Evolutionary conservation across 1,140 invertebrate genomes (phyloP), one percentile per base, ranked within the genome.

Genomic region (Drosophila grimshawi): DNA sequence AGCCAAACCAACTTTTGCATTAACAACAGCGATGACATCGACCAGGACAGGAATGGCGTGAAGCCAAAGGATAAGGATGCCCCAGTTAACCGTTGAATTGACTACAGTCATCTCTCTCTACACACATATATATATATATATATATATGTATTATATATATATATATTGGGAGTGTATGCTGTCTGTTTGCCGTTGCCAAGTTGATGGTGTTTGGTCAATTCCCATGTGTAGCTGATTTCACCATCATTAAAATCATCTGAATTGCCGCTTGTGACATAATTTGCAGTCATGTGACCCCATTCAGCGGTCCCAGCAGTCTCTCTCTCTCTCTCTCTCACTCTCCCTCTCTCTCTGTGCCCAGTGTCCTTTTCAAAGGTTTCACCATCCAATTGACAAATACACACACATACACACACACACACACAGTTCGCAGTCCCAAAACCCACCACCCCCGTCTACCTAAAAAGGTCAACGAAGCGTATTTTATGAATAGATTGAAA

Each of bases 171-270:
- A n/a, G 39, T 43, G 7, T 43, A 1, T 49, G 11, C 27, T 49
- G 27, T 49, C 8, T 49, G 48, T 49, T 49, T 48, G 46, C 27
- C 27, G 29, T 10, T 49, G 48, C 48, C 48, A 30, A 49, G 48
- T 49, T 11, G 6, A 52, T 52, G n/a, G 29, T 11, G n/a, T 61
- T 49, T 61, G 55, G 55, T 61, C 64, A 73, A 81, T 76, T 69
- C 78, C 73, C 73, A 64, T 62, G 76, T 71, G 71, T 62, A 48
- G 57, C 67, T 71, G 80, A 82, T 76, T 82, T 70, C 80, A 75
- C 71, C 80, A 82, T 82, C 80, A 82, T 82, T 83, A 82, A 82
- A 82, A 83, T 80, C 76, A 80, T 80, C 76, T 60, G 69, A 73
- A 81, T 80, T 81, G 74, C 71, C 80, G 71, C 74, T 78, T 79